Evolutionary conservation across 2,113 vertebrate species (phyloP).

Genomic region (Istiophorus platypterus): DNA sequence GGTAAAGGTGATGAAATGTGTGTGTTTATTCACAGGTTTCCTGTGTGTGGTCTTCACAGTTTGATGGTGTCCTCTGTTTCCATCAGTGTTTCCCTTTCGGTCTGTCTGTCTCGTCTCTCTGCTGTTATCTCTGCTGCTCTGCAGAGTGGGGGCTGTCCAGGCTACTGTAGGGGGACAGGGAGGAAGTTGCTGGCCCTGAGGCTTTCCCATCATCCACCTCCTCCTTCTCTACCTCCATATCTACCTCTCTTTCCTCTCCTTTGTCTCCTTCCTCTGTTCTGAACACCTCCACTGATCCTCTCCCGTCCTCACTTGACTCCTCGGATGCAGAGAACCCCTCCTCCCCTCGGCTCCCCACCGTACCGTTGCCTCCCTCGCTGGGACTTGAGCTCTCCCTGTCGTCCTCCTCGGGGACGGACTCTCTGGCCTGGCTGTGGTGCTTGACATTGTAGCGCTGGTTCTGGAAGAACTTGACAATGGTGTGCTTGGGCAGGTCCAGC

Average conservation of each 20-base stretch:
- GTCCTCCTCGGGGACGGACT: constrained; percentile 77
- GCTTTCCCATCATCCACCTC: constrained; percentile 60
- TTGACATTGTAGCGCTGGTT: constrained; percentile 97
- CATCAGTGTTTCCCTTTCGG: no score
- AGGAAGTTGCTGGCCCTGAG: constrained; percentile 47
- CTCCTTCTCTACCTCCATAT: constrained; percentile 55
- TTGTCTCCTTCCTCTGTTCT: constrained; percentile 84
- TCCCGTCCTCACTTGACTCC: constrained; percentile 89
- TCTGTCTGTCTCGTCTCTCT: background rate
- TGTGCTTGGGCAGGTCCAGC: constrained; percentile 97
- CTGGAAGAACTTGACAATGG: constrained; percentile 99
- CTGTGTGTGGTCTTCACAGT: constrained; percentile 41
- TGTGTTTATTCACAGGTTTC: constrained; percentile 27
- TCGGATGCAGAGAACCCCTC: constrained; percentile 89
- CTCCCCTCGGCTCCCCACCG: constrained; percentile 87
- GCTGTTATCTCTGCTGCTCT: constrained; percentile 78
- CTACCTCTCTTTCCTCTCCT: constrained; percentile 36
- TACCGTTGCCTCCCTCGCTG: constrained; percentile 83
- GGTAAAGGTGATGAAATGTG: background rate
- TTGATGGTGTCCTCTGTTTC: background rate
- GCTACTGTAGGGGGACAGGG: constrained; percentile 69
- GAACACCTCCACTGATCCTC: constrained; percentile 84
- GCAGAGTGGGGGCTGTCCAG: constrained; percentile 67
- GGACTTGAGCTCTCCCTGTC: constrained; percentile 56
- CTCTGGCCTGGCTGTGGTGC: constrained; percentile 90